Percentiles rank a stretch among this genome's conserved stretches.
Evolutionary conservation across 2,888 invertebrate species (phyloP).

Genomic region (Sphaerolaimus hirsutus): DNA sequence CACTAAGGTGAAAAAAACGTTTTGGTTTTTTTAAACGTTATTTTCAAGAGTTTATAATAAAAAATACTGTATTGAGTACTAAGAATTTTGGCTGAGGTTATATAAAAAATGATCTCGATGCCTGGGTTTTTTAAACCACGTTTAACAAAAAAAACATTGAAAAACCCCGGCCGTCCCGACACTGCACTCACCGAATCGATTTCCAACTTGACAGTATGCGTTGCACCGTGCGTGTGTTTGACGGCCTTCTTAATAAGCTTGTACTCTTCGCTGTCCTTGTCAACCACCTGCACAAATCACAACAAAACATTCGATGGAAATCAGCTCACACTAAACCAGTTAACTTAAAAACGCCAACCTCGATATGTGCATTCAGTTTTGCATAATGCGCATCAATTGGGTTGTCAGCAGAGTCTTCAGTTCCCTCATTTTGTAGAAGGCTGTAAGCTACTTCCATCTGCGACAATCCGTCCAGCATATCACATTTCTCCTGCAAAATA

Average conservation of each 20-base stretch:
- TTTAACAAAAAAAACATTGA: no score
- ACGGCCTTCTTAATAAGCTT: constrained; percentile 49
- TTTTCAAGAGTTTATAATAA: not conserved
- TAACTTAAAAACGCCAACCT: constrained; percentile 19
- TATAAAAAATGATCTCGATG: no score
- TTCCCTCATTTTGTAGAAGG: constrained; percentile 40
- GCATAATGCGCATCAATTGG: constrained; percentile 63
- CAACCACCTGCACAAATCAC: constrained; percentile 34
- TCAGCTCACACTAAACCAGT: not conserved
- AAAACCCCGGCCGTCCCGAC: not conserved
- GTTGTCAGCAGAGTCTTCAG: constrained; percentile 30
- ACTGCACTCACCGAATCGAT: constrained; percentile 36
- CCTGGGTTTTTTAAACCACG: no score
- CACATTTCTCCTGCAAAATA: constrained; percentile 37
- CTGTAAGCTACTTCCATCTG: constrained; percentile 87
- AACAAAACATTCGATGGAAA: no score
- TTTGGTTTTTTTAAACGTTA: no score
- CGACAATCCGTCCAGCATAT: constrained; percentile 69
- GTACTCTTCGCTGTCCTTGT: constrained; percentile 44
- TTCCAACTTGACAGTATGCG: constrained; percentile 48
- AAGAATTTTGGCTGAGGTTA: no score
- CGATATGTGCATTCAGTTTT: constrained; percentile 57
- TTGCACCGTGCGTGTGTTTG: constrained; percentile 68
- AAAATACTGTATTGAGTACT: no score
- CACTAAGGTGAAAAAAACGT: no score